A percentile compares a stretch with the other conserved stretches of the same genome.
Conservation (phyloP, 1,140 invertebrate species). For the Cherax destructor region DNA sequence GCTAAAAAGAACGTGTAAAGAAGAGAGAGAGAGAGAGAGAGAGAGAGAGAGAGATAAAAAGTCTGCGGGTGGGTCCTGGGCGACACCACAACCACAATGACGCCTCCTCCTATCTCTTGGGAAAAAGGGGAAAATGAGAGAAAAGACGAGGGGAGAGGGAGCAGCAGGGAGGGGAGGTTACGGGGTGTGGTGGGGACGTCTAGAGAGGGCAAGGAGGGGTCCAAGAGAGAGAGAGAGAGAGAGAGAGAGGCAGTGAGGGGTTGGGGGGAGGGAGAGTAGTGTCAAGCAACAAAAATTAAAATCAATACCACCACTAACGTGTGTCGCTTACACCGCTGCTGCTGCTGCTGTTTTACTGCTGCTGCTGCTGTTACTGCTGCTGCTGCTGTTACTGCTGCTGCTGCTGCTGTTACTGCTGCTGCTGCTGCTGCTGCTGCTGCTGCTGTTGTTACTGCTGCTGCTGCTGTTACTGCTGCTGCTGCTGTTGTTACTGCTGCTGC, state of each 20-base stretch:
- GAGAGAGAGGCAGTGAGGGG: not conserved
- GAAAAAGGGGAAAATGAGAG: conserved; percentile 13
- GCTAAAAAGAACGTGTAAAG: not conserved
- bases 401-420: too few relatives aligned
- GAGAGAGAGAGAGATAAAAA: not conserved
- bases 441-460: too few relatives aligned
- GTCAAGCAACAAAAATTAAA: conserved; percentile 45
- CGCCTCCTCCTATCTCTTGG: not conserved
- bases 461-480: too few relatives aligned
- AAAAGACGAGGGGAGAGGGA: not conserved
- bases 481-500: too few relatives aligned
- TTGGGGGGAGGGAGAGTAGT: not conserved
- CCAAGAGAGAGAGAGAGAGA: not conserved
- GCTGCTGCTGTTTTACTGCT: too few relatives aligned
- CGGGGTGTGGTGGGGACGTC: not conserved
- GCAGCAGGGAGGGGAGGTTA: not conserved
- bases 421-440: too few relatives aligned
- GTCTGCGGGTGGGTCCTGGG: not conserved
- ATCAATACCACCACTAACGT: conserved; percentile 36
- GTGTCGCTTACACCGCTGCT: conserved; percentile 13
- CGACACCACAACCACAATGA: conserved; percentile 12
- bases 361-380: too few relatives aligned
- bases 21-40: not conserved
- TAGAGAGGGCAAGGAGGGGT: not conserved
- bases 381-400: too few relatives aligned